Evolutionary conservation across 2,113 vertebrate genomes (phyloP), one percentile per base, ranked within the genome.

Genomic region (Pseudorhombus dupliciocellatus): DNA sequence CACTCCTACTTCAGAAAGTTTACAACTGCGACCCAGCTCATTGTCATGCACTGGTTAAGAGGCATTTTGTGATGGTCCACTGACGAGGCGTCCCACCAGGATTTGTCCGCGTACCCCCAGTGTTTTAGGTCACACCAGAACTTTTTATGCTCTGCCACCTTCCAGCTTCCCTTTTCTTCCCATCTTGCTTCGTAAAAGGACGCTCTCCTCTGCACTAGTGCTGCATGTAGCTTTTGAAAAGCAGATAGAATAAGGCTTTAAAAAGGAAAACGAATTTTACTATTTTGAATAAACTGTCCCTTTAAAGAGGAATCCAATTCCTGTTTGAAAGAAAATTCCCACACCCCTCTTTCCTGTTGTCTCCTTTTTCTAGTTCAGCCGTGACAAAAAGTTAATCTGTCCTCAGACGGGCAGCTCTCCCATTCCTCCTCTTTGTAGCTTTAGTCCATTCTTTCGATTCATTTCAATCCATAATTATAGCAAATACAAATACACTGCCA

Each of bases 381-480:
- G 61, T 42, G 75, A 85, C 79, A 84, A 81, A 88, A 85, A 66
- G 63, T 81, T 83, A 84, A 89, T 89, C 84, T 84, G 70, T 89
- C 81, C 84, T 84, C 70, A 28, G 81, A 70, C 77, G 44, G 70
- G 70, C 84, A 28, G 61, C 76, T 42, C 74, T 83, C 84, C 81
- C 78, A 60, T 70, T 56, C 34, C 79, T 77, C 66, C 66, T 64
- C 84, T 87, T 81, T 87, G 70, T 81, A 85, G 83, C 77, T 72
- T 65, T 56, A 48, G 67, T 80, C 79, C 79, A 77, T 83, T 83
- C 66, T 81, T 83, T 76, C 63, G 60, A 80, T 75, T 86, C 68
- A 75, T 83, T 84, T 68, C 81, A 82, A 77, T 86, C 83, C 85
- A 80, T 86, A 87, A 91, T 87, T 88, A 86, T 44, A 76, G 76